Percentiles rank a stretch among this genome's conserved stretches.
Conservation (phyloP, 2,113 vertebrate species). For the Oplegnathus fasciatus region DNA sequence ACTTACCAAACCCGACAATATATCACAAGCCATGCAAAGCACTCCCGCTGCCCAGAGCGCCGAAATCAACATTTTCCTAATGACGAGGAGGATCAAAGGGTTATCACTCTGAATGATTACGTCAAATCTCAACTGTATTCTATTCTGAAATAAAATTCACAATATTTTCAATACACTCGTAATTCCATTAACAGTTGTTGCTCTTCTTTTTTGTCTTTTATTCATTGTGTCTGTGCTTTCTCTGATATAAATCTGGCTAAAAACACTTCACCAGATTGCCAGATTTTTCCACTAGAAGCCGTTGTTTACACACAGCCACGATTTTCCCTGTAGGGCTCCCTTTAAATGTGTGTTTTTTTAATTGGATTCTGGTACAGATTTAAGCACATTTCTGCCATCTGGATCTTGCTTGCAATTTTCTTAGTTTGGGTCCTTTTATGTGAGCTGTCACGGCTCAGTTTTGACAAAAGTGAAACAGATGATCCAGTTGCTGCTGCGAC, state of each 20-base stretch:
- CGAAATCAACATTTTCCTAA: slow-evolving; percentile 43
- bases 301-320: background rate
- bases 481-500: background rate
- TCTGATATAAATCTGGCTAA: background rate
- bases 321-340: background rate
- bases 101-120: slow-evolving; percentile 67
- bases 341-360: background rate
- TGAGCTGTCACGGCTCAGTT: background rate
- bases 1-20: slow-evolving; percentile 25
- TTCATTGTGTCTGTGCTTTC: background rate
- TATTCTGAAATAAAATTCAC: slow-evolving; percentile 82
- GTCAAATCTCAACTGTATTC: slow-evolving; percentile 74
- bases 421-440: background rate
- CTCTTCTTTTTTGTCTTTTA: slow-evolving; percentile 27
- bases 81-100: slow-evolving; percentile 24
- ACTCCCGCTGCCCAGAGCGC: slow-evolving; percentile 40
- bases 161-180: slow-evolving; percentile 81
- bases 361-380: background rate
- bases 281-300: background rate
- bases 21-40: slow-evolving; percentile 45
- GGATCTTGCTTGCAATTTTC: background rate
- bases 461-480: background rate
- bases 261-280: background rate
- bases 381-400: background rate
- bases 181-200: slow-evolving; percentile 63